These are phyloP conservation scores for Rhabditophanes sp. DNA, from an alignment of 2,888 invertebrate genomes.

Conservation along the genomic window DNA sequence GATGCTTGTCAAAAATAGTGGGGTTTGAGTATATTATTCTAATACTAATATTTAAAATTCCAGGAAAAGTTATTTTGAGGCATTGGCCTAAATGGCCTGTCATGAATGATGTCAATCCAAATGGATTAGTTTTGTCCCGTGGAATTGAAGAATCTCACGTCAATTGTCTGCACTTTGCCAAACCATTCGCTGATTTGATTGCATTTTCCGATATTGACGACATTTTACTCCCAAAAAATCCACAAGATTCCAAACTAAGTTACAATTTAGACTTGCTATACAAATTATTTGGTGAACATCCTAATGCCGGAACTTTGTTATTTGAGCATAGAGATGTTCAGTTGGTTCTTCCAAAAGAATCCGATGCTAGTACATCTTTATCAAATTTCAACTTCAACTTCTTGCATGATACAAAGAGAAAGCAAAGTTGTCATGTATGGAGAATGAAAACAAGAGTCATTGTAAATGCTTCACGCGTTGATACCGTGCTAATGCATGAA, in stretches of 20 bases:
- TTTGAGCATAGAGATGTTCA: conserved; percentile 41
- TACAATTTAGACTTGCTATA: conserved; percentile 26
- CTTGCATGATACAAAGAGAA: conserved; percentile 29
- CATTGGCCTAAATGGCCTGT: conserved; percentile 42
- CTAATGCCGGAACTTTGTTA: conserved; percentile 37
- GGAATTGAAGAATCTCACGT: conserved; percentile 42
- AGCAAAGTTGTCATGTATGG: conserved; percentile 38
- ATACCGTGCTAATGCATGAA: conserved; percentile 42
- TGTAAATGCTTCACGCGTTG: conserved; percentile 39
- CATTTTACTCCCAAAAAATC: conserved; percentile 35
- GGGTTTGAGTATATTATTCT: too few species aligned
- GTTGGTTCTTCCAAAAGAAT: conserved; percentile 16
- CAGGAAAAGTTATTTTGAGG: conserved; percentile 32
- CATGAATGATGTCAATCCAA: conserved; percentile 39
- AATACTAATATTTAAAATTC: neutral
- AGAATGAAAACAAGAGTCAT: conserved; percentile 41
- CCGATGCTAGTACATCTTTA: conserved; percentile 14
- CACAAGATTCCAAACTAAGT: conserved; percentile 17
- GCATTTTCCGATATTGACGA: conserved; percentile 42
- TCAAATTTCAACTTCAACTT: conserved; percentile 33
- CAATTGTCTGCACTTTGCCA: conserved; percentile 40
- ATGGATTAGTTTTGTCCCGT: conserved; percentile 25
- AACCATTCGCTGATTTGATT: conserved; percentile 34
- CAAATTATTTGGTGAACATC: conserved; percentile 34
- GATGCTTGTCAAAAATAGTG: too few species aligned